Percentiles rank a stretch among this genome's conserved stretches.
These are phyloP conservation scores for Scolanthus callimorphus DNA, from an alignment of 92 coral and sea anemone species.

Conservation along the genomic window DNA sequence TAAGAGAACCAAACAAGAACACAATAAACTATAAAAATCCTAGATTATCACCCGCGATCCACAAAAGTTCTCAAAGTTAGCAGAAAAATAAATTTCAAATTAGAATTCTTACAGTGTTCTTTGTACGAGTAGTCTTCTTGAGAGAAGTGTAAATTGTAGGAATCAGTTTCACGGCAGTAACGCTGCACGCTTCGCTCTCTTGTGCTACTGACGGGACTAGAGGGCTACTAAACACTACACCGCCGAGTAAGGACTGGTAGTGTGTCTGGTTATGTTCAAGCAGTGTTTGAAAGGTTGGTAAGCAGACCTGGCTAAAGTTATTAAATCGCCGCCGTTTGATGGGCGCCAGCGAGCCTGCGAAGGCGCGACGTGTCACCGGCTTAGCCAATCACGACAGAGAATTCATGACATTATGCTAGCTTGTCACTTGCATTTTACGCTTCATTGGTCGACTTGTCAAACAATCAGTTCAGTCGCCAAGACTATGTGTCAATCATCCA, in stretches of 20 bases:
- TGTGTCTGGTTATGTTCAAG: conserved; percentile 89
- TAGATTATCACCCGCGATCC: conserved; percentile 16
- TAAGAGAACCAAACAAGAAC: conserved; percentile 36
- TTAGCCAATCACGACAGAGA: conserved; percentile 61
- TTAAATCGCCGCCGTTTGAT: conserved; percentile 73
- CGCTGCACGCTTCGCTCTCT: neutral
- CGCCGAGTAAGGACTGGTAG: conserved; percentile 48
- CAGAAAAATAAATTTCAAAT: neutral
- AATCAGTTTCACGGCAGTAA: neutral
- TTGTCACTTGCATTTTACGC: conserved; percentile 71
- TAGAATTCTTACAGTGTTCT: neutral
- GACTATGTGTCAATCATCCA: conserved; percentile 78
- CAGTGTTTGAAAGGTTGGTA: conserved; percentile 89
- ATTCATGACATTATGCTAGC: conserved; percentile 63
- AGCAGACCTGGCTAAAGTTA: conserved; percentile 79
- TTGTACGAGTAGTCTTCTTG: neutral
- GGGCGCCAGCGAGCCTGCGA: conserved; percentile 89
- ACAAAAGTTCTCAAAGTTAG: neutral
- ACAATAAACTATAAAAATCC: conserved; percentile 19
- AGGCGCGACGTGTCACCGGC: conserved; percentile 78
- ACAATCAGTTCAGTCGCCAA: conserved; percentile 77
- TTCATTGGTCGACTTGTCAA: conserved; percentile 88
- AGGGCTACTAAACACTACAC: no score
- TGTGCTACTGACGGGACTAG: no score
- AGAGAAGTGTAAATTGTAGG: no score